Conservation (phyloP, 1,140 invertebrate species). For the Mya arenaria region DNA sequence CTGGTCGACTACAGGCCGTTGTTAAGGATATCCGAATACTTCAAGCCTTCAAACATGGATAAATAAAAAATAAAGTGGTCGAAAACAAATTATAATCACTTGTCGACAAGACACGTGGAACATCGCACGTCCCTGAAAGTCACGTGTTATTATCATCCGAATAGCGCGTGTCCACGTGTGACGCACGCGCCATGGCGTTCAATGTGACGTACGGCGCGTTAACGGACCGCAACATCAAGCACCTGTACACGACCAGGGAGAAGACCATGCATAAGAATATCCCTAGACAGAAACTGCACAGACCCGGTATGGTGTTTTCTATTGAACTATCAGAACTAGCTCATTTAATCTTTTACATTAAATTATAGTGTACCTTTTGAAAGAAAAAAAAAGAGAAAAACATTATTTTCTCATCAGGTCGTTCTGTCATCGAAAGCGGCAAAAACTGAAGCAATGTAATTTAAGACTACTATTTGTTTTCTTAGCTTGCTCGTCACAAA, state of each 20-base stretch:
- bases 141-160: too few relatives aligned
- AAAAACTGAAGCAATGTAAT: not conserved
- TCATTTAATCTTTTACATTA: not conserved
- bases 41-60: too few relatives aligned
- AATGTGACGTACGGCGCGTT: constrained; percentile 36
- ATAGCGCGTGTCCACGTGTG: too few relatives aligned
- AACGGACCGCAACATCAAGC: constrained; percentile 15
- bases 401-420: not conserved
- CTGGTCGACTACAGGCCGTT: too few relatives aligned
- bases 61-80: too few relatives aligned
- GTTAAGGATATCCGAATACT: too few relatives aligned
- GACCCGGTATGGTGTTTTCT: constrained; percentile 19
- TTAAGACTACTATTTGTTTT: not conserved
- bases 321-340: not conserved
- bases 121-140: too few relatives aligned
- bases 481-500: not conserved
- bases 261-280: constrained; percentile 34
- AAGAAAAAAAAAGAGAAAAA: not conserved
- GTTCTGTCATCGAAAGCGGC: not conserved
- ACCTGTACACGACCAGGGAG: constrained; percentile 44
- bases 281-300: constrained; percentile 23
- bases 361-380: not conserved
- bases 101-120: too few relatives aligned
- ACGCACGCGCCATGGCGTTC: constrained; percentile 23
- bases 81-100: too few relatives aligned